Base-by-base conservation (phyloP, 2,888 invertebrate species). In the Brenthis ino region DNA sequence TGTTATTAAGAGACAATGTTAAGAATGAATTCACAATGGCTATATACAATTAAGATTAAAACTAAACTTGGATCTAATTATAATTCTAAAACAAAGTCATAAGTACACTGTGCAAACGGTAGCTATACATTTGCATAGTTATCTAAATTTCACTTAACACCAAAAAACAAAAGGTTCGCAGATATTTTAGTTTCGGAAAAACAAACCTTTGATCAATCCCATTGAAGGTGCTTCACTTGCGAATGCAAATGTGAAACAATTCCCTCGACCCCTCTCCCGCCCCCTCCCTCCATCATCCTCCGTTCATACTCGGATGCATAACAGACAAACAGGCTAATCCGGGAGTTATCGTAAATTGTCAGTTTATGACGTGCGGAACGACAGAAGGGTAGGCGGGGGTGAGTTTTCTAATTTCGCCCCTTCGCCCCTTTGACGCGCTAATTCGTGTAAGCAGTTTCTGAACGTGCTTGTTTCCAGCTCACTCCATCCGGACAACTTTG, bases 341-440 rank as follows among this genome's bases (percentile, higher is more conserved):
- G 87, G 85, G 85, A 88, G 91, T 92, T 93, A 93, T 93, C 93
- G 93, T 93, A 93, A 93, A 93, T 93, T 91, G 93, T 93, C 93
- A 93, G 92, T 93, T 93, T 93, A 93, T 93, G 93, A 93, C 93
- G 93, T 93, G 93, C 92, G 86, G 91, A 93, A 91, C 88, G 93
- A 87, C 82, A 82, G 71, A 71, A 72, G 72, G 78, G 79, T 73
- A 73, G 79, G 76, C 78, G 82, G 77, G 79, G 77, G 66, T 43
- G 87, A 89, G 87, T 89, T 91, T 91, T 91, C 91, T 91, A 91
- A 92, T 91, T 93, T 91, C 87, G 86, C 88, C 91, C 89, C 74
- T 87, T 84, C 88, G 87, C 90, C 86, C 89, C 86, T 88, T 87
- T 89, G 91, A 91, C 89, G 91, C 91, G 92, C 91, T 93, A 93